Evolutionary conservation across 2,113 vertebrate genomes (phyloP), one percentile per base, ranked within the genome.

Genomic region (Pterophyllum scalare): DNA sequence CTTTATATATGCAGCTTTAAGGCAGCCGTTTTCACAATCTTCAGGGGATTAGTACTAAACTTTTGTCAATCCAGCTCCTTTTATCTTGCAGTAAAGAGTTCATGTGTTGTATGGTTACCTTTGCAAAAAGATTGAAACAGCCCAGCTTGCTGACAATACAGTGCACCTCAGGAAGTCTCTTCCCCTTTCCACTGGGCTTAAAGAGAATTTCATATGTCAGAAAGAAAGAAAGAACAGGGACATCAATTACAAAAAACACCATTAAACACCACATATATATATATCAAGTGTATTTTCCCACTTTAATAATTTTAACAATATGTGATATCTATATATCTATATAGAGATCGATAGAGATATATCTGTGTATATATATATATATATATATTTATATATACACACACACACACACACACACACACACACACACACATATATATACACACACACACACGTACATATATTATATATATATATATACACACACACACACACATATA

Each of bases 51-150:
- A 78, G 22, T 20, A 49, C 3, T 72, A 56, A 88, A 86, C 61
- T 60, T 59, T n/a, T 38, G 11, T 20, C 19, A 24, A 77, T 61
- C 10, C 57, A 59, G 20, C 57, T 84, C 40, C 38, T 82, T 83
- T 82, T 26, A 77, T 79, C 13, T 43, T 10, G 1, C 43, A 70
- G 38, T 17, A 58, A 67, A 76, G 49, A 31, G 22, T 33, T 43
- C 22, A 59, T 11, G 35, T 3, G 60, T 7, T 54, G 52, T 74
- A 8, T 33, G 22, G 65, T 33, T 59, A 99, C 98, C 98, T 99
- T 99, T 72, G 98, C 97, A 94, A 99, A 99, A 82, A 99, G 97
- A 93, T 98, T 98, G 96, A 99, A 99, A 94, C 98, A 99, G 91
- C 98, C 98, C 43, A 99, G 93, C 83, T 97, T 97, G 94, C 98